Evolutionary conservation across 92 coral and sea anemone genomes (phyloP), one percentile per base, ranked within the genome.

Genomic region (Isaurus tuberculatus): DNA sequence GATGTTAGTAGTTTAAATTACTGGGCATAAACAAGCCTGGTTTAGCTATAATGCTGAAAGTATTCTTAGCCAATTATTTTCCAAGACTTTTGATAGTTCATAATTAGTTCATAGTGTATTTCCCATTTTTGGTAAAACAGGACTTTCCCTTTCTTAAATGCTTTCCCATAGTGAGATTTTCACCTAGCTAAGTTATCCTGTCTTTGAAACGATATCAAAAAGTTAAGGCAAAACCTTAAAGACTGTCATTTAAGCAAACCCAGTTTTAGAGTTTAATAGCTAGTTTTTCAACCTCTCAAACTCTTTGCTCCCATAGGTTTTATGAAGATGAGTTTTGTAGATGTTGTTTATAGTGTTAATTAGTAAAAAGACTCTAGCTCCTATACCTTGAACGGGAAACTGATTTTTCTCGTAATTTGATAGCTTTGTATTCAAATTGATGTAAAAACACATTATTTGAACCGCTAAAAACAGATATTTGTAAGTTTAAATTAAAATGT

Each of bases 261-360:
- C 16, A 63, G 33, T 26, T 63, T 55, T 55, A 55, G 33, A 8
- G 5, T 63, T 63, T 27, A 63, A 14, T 17, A 63, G 32, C n/a
- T 63, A 27, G 69, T 63, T 63, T 63, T n/a, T n/a, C n/a, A n/a
- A n/a, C n/a, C n/a, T n/a, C 22, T 26, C 69, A 63, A 63, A 63
- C 34, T 1, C 36, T 11, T 63, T 63, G 11, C 17, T 26, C 33
- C 20, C 34, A 13, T 15, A 29, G 20, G n/a, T 63, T 63, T 63
- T 63, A 63, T 63, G 27, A 29, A 63, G 33, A 63, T 63, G 10
- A 19, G 26, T 55, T 19, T 20, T 55, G 63, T 55, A 55, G 63
- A 55, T 55, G n/a, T 8, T 6, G 34, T 28, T 33, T 63, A 25
- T 40, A 40, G 46, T 7, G 11, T 40, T 8, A 40, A 13, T n/a